These are phyloP conservation scores for Xyrichtys novacula DNA, from an alignment of 2,797 vertebrate species.

Conservation along the genomic window DNA sequence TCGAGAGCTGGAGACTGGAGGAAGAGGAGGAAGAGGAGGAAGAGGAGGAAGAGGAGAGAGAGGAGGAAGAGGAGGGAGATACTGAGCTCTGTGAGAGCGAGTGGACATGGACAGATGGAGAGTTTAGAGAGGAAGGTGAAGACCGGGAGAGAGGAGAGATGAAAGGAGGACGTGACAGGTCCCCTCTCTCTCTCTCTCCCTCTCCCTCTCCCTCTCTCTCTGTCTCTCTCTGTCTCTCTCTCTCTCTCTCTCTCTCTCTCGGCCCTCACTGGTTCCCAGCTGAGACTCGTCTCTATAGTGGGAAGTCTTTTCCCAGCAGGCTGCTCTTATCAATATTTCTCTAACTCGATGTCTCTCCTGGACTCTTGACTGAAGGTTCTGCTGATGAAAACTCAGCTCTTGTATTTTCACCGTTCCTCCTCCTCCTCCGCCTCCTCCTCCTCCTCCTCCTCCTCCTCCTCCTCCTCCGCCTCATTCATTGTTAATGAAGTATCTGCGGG, in stretches of 20 bases:
- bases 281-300: conserved; percentile 32
- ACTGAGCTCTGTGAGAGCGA: conserved; percentile 24
- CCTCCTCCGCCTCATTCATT: conserved; percentile 59
- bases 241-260: conserved; percentile 17
- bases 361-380: too few species aligned
- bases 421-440: conserved; percentile 34
- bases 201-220: too few species aligned
- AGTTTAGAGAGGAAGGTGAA: conserved; percentile 43
- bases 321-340: conserved; percentile 56
- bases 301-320: conserved; percentile 42
- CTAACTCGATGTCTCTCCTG: conserved; percentile 28
- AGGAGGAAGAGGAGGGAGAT: too few species aligned
- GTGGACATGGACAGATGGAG: conserved; percentile 42
- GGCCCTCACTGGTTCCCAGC: conserved; percentile 53
- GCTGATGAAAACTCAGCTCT: conserved; percentile 24
- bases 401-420: conserved; percentile 42
- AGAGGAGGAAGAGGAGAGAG: conserved; percentile 33
- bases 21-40: conserved; percentile 32
- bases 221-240: too few species aligned
- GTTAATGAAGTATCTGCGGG: conserved; percentile 61
- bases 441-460: conserved; percentile 19
- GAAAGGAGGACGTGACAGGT: conserved; percentile 53
- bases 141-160: conserved; percentile 43
- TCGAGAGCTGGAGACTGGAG: conserved; percentile 21
- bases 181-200: conserved; percentile 21